Evolutionary conservation across 2,797 vertebrate genomes (phyloP), one percentile per base, ranked within the genome.

Genomic region (Microhierax caerulescens): DNA sequence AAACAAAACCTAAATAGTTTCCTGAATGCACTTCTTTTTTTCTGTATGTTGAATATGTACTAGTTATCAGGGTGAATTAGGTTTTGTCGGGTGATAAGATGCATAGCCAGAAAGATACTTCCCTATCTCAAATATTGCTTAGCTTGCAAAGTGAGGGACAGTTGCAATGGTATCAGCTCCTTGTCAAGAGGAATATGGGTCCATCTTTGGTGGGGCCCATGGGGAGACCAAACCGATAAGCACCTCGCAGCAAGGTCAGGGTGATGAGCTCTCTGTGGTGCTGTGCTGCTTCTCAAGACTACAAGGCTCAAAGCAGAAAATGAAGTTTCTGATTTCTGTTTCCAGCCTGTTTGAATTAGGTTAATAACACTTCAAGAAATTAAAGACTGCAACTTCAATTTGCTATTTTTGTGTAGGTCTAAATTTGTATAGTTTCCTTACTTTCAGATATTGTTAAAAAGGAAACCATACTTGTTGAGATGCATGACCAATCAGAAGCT

Each of bases 191-290:
- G 9, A 67, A 6, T 2, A 1, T 17, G 27, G 13, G 17, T 32
- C 11, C 18, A 5, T 17, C 24, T 39, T 13, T 76, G 61, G 47
- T 0, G 2, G 0, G 32, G 12, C 8, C 19, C 0, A 20, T 0
- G 1, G 3, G 19, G 41, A 5, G 5, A 45, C 5, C 27, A 63
- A 68, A 39, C 5, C 3, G 9, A 5, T 8, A 13, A 39, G 12
- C 0, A 3, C 15, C 4, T 13, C 0, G 1, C 20, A 21, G 27
- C 0, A 5, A 18, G 39, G 6, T 59, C 7, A 10, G 30, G 12
- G 8, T 9, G 10, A 9, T 15, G 24, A 39, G 30, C 13, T 74
- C 37, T 69, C 27, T 0, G 1, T 22, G 19, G 28, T 6, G 5
- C 18, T 64, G 25, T 15, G 51, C 32, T 7, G 11, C 22, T 37